These are phyloP conservation scores for Conchocele bisecta DNA, from an alignment of 2,888 invertebrate species.

Conservation along the genomic window DNA sequence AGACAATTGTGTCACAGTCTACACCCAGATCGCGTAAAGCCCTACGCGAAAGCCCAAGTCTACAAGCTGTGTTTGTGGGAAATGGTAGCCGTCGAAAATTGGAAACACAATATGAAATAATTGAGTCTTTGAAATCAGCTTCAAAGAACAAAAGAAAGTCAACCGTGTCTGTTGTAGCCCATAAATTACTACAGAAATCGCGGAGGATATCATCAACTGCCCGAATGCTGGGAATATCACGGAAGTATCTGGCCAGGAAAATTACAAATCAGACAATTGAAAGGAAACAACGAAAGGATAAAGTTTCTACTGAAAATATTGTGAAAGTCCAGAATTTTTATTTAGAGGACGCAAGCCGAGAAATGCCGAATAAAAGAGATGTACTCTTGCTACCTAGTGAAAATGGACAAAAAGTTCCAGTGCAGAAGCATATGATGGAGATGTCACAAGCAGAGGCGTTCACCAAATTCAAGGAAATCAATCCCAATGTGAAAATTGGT, in stretches of 20 bases:
- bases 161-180: not conserved
- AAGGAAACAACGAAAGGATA: not conserved
- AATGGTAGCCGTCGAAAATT: not conserved
- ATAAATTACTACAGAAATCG: not conserved
- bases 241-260: not conserved
- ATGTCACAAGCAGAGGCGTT: slow-evolving; percentile 21
- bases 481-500: slow-evolving; percentile 4
- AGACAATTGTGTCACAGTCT: not conserved
- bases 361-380: slow-evolving; percentile 3
- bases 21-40: slow-evolving; percentile 3
- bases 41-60: not conserved
- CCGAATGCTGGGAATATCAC: not conserved
- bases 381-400: not conserved
- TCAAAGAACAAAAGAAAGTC: not conserved
- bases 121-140: not conserved
- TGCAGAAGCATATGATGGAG: not conserved
- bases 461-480: slow-evolving; percentile 6
- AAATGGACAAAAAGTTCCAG: not conserved
- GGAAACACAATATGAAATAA: not conserved
- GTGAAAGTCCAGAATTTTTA: not conserved
- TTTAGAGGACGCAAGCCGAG: not conserved
- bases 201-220: not conserved
- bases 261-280: not conserved
- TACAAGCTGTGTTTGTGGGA: not conserved
- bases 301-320: not conserved